phyloP scores from a whole-genome alignment of 2,888 invertebrate genomes.

The Dryobotodes eremita region DNA sequence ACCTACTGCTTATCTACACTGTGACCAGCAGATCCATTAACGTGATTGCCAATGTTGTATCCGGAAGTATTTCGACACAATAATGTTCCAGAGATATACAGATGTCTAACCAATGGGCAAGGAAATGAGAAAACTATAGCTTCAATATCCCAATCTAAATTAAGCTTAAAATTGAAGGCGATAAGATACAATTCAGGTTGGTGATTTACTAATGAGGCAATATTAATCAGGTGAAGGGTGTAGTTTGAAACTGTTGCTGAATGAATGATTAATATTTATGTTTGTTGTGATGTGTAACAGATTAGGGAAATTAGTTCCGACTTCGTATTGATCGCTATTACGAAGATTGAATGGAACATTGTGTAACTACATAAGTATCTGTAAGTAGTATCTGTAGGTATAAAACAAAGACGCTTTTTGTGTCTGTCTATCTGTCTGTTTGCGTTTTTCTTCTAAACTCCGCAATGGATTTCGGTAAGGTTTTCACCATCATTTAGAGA shows the following conservation, averaged over 20 bases:
- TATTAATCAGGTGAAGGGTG: slow-evolving; percentile 50
- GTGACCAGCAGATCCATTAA: slow-evolving; percentile 56
- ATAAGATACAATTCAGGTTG: slow-evolving; percentile 16
- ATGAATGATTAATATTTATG: slow-evolving; percentile 56
- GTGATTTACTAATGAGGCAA: slow-evolving; percentile 27
- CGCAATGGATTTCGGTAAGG: too few relatives aligned
- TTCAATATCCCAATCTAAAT: slow-evolving; percentile 23
- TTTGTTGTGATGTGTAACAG: slow-evolving; percentile 24
- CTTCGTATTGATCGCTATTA: slow-evolving; percentile 21
- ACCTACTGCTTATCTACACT: slow-evolving; percentile 28
- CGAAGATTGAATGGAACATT: slow-evolving; percentile 18
- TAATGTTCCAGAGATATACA: slow-evolving; percentile 56
- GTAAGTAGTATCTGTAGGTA: not conserved
- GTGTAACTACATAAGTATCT: too few relatives aligned
- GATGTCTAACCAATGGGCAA: slow-evolving; percentile 41
- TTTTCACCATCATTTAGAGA: too few relatives aligned
- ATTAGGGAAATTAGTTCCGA: slow-evolving; percentile 30
- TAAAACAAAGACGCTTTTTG: not conserved
- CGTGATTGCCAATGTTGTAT: slow-evolving; percentile 58
- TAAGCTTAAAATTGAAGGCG: not conserved
- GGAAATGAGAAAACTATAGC: slow-evolving; percentile 49
- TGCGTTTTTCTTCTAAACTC: not conserved
- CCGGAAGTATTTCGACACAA: slow-evolving; percentile 58
- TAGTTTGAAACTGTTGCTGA: slow-evolving; percentile 36
- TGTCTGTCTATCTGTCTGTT: not conserved